Evolutionary conservation across 1,140 invertebrate species (phyloP), one percentile per base, ranked within the genome.

Genomic region (Scaptomyza montana): DNA sequence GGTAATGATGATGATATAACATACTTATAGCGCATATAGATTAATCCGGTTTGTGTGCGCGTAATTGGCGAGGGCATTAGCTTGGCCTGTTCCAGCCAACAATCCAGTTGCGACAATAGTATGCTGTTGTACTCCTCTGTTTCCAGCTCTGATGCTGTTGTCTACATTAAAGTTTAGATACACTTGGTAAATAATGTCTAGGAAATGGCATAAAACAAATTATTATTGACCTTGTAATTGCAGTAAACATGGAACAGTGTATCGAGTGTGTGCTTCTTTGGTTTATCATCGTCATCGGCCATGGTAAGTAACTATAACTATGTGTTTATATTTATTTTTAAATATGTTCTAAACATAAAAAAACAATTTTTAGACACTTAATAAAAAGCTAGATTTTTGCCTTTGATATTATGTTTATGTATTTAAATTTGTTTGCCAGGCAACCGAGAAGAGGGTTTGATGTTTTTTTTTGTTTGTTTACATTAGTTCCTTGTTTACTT

Each of bases 251-350:
- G 30, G 19, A 91, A 91, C 0, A 91, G 59, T 7, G 71, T 56
- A 39, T 91, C 89, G 33, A 91, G 33, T 4, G 90, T 91, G 30
- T 91, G 82, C 45, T 78, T 87, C 51, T 91, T 91, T 25, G 84
- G 80, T 63, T 90, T 91, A 78, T 91, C 85, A 9, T 91, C 90
- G 43, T 91, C 90, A 76, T 91, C 89, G 39, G 82, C 89, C 89
- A 91, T 91, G 21, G 5, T 8, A 5, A 28, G 25, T 36, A 9
- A 8, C 19, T 30, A 5, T 33, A 7, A n/a, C 7, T 16, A 16
- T 16, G 1, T 16, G 0, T 19, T 61, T 28, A 69, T 46, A n/a
- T 50, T 33, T 43, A 19, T 41, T 5, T 41, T 30, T 64, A 16
- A 60, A 16, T 9, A 2, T 25, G 21, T 25, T 25, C 2, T 12